phyloP scores from a whole-genome alignment of 1,140 invertebrate genomes.

The Eriosoma lanigerum region DNA sequence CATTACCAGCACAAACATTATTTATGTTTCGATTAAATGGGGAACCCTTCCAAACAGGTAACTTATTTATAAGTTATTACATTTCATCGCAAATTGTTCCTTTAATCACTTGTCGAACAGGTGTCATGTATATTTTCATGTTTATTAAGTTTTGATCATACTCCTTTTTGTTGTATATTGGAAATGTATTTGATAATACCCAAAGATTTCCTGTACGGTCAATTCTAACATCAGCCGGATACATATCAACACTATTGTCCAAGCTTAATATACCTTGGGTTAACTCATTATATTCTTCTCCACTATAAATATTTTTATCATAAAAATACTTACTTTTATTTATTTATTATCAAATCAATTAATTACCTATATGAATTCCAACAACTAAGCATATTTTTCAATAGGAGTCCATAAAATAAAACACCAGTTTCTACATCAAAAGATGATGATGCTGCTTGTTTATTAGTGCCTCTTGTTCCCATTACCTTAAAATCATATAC shows the following conservation, averaged over 20 bases:
- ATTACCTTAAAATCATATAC: slow-evolving; percentile 69
- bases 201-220: slow-evolving; percentile 71
- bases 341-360: neutral
- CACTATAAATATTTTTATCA: slow-evolving; percentile 59
- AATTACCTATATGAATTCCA: slow-evolving; percentile 66
- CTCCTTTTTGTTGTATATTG: slow-evolving; percentile 69
- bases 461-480: slow-evolving; percentile 69
- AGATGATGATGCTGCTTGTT: slow-evolving; percentile 72
- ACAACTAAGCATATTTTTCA: slow-evolving; percentile 74
- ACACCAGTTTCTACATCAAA: slow-evolving; percentile 70
- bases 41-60: slow-evolving; percentile 57
- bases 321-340: neutral
- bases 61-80: slow-evolving; percentile 42
- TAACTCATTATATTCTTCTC: slow-evolving; percentile 54
- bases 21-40: slow-evolving; percentile 68
- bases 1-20: slow-evolving; percentile 70
- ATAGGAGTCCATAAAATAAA: slow-evolving; percentile 73
- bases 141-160: slow-evolving; percentile 69
- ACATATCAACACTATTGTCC: slow-evolving; percentile 70
- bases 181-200: slow-evolving; percentile 72
- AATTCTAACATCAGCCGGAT: slow-evolving; percentile 76
- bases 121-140: slow-evolving; percentile 70
- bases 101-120: slow-evolving; percentile 68
- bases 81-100: slow-evolving; percentile 66
- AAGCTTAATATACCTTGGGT: slow-evolving; percentile 64